phyloP scores from a whole-genome alignment of 2,113 vertebrate species.

The Electrona antarctica region DNA sequence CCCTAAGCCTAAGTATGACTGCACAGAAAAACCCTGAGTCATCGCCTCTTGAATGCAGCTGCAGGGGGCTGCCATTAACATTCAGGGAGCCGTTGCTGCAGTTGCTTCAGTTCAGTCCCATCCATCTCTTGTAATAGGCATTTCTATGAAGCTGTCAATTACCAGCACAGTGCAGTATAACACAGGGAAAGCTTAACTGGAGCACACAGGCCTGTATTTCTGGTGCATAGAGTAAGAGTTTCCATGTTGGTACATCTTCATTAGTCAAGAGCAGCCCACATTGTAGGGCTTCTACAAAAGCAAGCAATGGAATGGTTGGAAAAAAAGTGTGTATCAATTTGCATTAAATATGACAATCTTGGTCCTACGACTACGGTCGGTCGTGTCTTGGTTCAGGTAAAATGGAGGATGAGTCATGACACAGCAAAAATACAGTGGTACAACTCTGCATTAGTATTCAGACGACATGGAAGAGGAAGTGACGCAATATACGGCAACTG shows the following conservation, averaged over 20 bases:
- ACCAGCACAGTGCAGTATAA: background rate
- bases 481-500: conserved; percentile 8
- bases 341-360: background rate
- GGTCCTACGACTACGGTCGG: background rate
- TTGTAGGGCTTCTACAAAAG: background rate
- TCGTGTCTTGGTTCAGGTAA: background rate
- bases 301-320: background rate
- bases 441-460: background rate
- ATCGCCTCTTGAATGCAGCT: conserved; percentile 26
- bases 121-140: conserved; percentile 4
- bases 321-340: background rate
- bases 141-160: background rate
- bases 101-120: conserved; percentile 7
- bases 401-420: conserved; percentile 23
- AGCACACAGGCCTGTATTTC: too few species aligned
- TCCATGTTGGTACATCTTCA: too few species aligned
- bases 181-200: background rate
- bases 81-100: conserved; percentile 25
- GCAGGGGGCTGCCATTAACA: conserved; percentile 34
- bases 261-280: background rate
- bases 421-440: conserved; percentile 9
- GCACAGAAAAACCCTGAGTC: conserved; percentile 46
- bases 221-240: too few species aligned
- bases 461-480: conserved; percentile 21
- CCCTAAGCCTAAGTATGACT: conserved; percentile 49